phyloP scores from a whole-genome alignment of 2,113 vertebrate species.

The Barbus barbus region DNA sequence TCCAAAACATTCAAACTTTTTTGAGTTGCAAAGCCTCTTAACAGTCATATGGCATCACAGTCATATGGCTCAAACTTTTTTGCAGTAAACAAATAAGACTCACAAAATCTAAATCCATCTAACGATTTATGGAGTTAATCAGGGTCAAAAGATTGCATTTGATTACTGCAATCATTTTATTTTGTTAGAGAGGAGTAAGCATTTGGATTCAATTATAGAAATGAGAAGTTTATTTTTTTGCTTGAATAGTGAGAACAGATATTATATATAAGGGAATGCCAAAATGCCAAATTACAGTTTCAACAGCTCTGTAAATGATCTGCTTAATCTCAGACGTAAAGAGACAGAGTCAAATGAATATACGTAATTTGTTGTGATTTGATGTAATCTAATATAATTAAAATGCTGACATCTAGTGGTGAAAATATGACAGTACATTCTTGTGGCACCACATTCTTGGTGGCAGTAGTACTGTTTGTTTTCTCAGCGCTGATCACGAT shows the following conservation, averaged over 20 bases:
- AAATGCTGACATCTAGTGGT: conserved; percentile 22
- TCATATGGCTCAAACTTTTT: background rate
- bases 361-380: background rate
- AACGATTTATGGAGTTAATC: background rate
- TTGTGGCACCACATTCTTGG: background rate
- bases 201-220: conserved; percentile 6
- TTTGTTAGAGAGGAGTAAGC: background rate
- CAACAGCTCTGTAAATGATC: background rate
- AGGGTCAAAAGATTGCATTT: background rate
- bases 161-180: background rate
- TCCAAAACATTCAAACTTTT: background rate
- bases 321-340: background rate
- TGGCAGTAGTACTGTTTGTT: background rate
- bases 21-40: background rate
- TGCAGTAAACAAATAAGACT: background rate
- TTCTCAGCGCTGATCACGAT: background rate
- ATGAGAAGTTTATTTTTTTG: background rate
- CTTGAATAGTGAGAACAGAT: background rate
- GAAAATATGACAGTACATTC: background rate
- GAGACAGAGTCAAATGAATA: background rate
- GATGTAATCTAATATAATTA: background rate
- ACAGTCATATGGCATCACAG: too few relatives aligned
- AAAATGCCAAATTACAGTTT: background rate
- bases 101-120: background rate
- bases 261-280: background rate